Conservation (phyloP, 2,797 vertebrate species). For the Poecilia gillii region DNA sequence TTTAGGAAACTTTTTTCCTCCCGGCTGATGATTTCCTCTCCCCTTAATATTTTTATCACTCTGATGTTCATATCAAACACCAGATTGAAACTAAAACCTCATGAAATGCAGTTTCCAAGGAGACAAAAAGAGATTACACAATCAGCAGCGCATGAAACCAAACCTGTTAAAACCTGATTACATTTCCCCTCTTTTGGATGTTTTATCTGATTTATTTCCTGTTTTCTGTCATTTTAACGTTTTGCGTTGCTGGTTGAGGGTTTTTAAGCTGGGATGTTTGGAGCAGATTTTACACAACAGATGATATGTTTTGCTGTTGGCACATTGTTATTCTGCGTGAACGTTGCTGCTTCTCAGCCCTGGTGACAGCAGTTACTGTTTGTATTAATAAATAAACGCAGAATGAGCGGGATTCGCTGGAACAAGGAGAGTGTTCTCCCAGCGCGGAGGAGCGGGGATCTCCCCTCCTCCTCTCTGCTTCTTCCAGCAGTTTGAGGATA, state of each 20-base stretch:
- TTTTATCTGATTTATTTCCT: not conserved
- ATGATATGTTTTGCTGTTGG: not conserved
- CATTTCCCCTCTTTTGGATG: not conserved
- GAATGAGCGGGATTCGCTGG: not conserved
- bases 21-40: not conserved
- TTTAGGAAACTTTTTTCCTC: not conserved
- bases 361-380: too few relatives aligned
- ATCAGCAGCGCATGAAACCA: slow-evolving; percentile 26
- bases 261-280: slow-evolving; percentile 1
- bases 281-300: not conserved
- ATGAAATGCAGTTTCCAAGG: slow-evolving; percentile 39
- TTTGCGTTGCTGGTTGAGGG: too few relatives aligned
- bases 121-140: slow-evolving; percentile 41
- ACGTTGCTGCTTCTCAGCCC: not conserved
- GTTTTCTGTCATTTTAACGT: not conserved
- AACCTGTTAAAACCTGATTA: not conserved
- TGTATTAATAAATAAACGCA: not conserved
- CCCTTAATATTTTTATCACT: not conserved
- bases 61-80: not conserved
- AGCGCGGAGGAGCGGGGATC: slow-evolving; percentile 65
- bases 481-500: slow-evolving; percentile 49
- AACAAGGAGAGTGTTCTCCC: slow-evolving; percentile 44
- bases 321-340: slow-evolving; percentile 3
- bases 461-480: slow-evolving; percentile 46
- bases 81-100: not conserved